Base-by-base conservation (phyloP, 2,113 vertebrate genomes). In the Callithrix jacchus region DNA sequence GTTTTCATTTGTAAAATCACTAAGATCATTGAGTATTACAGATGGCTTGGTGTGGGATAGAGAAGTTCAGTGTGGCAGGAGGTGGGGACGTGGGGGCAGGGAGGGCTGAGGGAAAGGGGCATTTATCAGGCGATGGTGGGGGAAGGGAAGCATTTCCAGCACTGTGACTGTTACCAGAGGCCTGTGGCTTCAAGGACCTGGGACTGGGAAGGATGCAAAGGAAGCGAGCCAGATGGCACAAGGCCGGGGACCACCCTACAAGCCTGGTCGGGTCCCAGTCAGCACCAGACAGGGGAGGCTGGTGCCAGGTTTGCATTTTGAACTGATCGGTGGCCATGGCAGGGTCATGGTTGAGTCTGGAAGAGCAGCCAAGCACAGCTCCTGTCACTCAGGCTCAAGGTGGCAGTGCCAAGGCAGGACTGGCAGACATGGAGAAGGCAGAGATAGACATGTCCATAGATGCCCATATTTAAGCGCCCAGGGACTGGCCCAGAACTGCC, bases 1-100 rank as follows among this genome's bases (percentile, higher is more conserved):
- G 5, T 7, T n/a, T 68, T 37, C 4, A 1, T 3, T 14, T 42
- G 37, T 2, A 25, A 30, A 40, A 2, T 47, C 66, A 16, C 82
- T 52, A 76, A 97, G 97, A 93, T 96, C 93, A 97, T 96, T 74
- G 25, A 79, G 95, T 73, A 74, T 89, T 81, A 85, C 56, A 70
- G 47, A 64, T 91, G 82, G 71, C 93, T 52, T 83, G 86, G 64
- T 71, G 89, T 13, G 74, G 97, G 58, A 54, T n/a, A 2, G 90
- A 86, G 89, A 58, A 86, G 85, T 81, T 8, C 92, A 58, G 54
- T 64, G 1, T 0, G 5, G 23, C 17, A 6, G 81, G 66, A 20
- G 83, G 6, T 11, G 1, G 32, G 27, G n/a, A 17, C 13, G 1
- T 8, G 18, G 2, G 35, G 17, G 8, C 21, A 0, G 20, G 35